phyloP scores from a whole-genome alignment of 2,797 vertebrate genomes.

The Coluber constrictor region DNA sequence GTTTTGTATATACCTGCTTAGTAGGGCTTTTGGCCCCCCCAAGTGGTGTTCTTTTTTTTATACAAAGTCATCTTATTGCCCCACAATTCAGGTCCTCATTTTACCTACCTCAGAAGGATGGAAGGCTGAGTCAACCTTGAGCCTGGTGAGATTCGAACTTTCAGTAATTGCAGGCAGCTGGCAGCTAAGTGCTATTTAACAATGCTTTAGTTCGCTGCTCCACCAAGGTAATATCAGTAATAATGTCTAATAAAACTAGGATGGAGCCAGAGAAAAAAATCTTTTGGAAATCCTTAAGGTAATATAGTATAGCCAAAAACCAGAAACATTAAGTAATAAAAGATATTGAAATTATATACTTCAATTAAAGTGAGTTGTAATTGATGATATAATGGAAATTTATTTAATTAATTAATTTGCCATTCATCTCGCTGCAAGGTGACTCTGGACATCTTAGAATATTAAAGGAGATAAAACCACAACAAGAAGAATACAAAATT shows the following conservation, averaged over 20 bases:
- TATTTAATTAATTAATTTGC: neutral
- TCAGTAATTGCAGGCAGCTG: too few species aligned
- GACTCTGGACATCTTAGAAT: neutral
- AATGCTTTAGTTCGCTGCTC: too few species aligned
- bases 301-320: accelerated
- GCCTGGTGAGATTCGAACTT: too few species aligned
- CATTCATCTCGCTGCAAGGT: neutral
- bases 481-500: neutral
- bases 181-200: too few species aligned
- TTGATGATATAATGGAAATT: neutral
- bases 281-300: neutral
- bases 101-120: too few species aligned
- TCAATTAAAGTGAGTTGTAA: neutral
- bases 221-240: constrained; percentile 19
- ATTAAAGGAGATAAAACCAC: neutral
- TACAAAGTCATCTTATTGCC: too few species aligned
- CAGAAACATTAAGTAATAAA: neutral
- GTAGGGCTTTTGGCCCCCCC: too few species aligned
- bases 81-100: too few species aligned
- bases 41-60: too few species aligned
- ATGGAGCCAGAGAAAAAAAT: neutral
- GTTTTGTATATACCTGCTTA: too few species aligned
- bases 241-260: neutral
- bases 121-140: too few species aligned
- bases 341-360: neutral